phyloP scores from a whole-genome alignment of 1,140 invertebrate species.

The Papilio machaon region DNA sequence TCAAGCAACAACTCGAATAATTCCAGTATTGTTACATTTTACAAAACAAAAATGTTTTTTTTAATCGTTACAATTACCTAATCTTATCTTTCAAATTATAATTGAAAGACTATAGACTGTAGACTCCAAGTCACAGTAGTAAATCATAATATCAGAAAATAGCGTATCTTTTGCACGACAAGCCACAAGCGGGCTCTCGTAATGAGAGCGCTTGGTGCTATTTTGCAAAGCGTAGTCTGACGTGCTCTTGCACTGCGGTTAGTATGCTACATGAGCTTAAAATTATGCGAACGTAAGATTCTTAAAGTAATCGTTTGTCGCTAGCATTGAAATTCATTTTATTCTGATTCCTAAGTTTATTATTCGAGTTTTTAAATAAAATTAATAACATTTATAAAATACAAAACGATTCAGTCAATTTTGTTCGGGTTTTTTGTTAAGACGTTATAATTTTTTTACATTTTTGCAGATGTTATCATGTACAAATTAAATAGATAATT shows the following conservation, averaged over 20 bases:
- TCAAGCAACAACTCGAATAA: neutral
- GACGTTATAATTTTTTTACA: too few species aligned
- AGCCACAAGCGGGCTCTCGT: neutral
- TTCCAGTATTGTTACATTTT: neutral
- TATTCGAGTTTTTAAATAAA: neutral
- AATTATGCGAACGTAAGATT: conserved; percentile 13
- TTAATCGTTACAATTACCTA: neutral
- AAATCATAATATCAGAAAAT: conserved; percentile 5
- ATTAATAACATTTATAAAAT: too few species aligned
- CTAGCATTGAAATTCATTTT: neutral
- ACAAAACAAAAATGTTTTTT: neutral
- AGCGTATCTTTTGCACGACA: conserved; percentile 8
- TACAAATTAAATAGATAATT: too few species aligned
- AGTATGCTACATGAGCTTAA: conserved; percentile 20
- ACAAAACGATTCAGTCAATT: too few species aligned
- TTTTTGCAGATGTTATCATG: too few species aligned
- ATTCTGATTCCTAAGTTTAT: neutral
- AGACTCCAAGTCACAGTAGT: neutral
- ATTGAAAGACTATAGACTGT: neutral
- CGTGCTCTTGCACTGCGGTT: conserved; percentile 21
- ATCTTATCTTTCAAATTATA: neutral
- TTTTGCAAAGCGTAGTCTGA: conserved; percentile 28
- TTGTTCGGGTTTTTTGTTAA: too few species aligned
- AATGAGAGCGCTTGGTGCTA: conserved; percentile 37
- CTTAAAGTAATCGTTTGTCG: neutral